phyloP scores from a whole-genome alignment of 1,140 invertebrate species.

The Bilobella aurantiaca region DNA sequence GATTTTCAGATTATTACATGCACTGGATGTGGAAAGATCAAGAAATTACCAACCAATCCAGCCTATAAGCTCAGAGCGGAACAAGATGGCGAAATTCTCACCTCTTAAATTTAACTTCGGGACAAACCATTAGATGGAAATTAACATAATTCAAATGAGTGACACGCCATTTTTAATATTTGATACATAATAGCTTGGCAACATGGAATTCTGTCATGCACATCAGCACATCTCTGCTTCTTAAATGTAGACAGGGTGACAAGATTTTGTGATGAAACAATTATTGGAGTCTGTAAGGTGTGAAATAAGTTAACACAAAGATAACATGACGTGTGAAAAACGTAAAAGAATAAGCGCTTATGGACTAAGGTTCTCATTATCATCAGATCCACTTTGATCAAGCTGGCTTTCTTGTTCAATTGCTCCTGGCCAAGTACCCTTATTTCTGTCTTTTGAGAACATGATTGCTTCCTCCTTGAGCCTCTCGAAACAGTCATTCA shows the following conservation, averaged over 20 bases:
- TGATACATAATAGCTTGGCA: no score
- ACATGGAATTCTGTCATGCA: no score
- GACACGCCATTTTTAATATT: no score
- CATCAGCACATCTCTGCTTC: no score
- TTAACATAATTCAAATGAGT: no score
- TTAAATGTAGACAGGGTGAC: no score
- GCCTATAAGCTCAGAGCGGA: background rate
- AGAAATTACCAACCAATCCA: background rate
- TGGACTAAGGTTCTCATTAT: conserved; percentile 12
- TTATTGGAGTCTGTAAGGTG: no score
- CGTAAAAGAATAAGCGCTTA: background rate
- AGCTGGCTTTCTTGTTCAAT: conserved; percentile 20
- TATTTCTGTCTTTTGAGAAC: background rate
- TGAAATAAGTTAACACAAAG: no score
- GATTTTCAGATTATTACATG: background rate
- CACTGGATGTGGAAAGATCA: background rate
- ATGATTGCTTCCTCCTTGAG: conserved; percentile 67
- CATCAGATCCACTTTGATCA: conserved; percentile 22
- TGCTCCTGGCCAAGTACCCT: background rate
- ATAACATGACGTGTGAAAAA: background rate
- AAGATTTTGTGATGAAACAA: no score
- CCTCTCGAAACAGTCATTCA: conserved; percentile 87
- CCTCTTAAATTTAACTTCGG: no score
- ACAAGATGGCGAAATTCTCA: background rate
- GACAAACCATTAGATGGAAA: no score